These are phyloP conservation scores for Amblyteles armatorius DNA, from an alignment of 2,888 invertebrate species.

Conservation along the genomic window DNA sequence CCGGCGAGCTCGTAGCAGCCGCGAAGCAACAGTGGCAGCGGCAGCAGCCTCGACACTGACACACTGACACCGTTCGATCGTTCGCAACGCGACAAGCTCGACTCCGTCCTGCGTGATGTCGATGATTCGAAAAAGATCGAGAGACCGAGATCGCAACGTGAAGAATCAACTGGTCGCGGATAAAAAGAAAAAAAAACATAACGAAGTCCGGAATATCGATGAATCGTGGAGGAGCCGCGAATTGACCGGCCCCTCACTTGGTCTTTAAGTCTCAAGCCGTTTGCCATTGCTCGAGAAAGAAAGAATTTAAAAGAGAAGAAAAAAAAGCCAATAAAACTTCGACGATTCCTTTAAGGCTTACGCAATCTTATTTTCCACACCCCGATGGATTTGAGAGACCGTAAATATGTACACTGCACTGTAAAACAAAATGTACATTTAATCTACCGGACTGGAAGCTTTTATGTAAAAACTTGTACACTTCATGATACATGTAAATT, in stretches of 20 bases:
- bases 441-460: too few relatives aligned
- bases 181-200: conserved; percentile 5
- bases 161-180: conserved; percentile 16
- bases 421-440: too few relatives aligned
- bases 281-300: background rate
- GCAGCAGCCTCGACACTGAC: conserved; percentile 78
- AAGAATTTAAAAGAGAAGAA: background rate
- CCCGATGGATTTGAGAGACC: background rate
- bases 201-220: conserved; percentile 24
- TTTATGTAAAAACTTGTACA: too few relatives aligned
- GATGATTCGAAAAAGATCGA: conserved; percentile 22
- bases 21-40: conserved; percentile 26
- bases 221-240: background rate
- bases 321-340: background rate
- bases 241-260: conserved; percentile 10
- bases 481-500: too few relatives aligned
- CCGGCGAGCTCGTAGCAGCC: conserved; percentile 55
- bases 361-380: background rate
- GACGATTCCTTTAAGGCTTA: background rate
- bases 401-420: background rate
- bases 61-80: conserved; percentile 79
- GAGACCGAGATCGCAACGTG: conserved; percentile 1
- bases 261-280: conserved; percentile 29
- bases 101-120: conserved; percentile 1
- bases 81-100: conserved; percentile 29